Evolutionary conservation across 1,140 invertebrate genomes (phyloP).

Genomic region (Papilio glaucus): DNA sequence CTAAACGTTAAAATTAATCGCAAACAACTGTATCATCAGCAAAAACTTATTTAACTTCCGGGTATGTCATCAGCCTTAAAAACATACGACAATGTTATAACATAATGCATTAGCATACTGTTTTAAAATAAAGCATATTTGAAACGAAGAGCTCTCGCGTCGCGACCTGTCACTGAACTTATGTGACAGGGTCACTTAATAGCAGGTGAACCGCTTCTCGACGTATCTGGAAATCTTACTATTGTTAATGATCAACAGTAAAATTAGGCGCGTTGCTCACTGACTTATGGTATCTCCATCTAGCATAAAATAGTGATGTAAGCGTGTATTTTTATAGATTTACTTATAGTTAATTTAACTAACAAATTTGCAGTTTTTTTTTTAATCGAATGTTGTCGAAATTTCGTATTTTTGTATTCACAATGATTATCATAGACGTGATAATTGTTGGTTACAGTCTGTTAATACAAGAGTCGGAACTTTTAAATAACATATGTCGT

Average conservation of each 20-base stretch:
- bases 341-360: not conserved
- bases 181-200: too few relatives aligned
- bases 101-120: too few relatives aligned
- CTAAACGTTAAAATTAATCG: conserved; percentile 10
- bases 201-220: too few relatives aligned
- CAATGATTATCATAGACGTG: not conserved
- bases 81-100: not conserved
- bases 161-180: too few relatives aligned
- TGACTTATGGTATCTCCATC: too few relatives aligned
- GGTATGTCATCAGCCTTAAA: not conserved
- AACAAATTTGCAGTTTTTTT: not conserved
- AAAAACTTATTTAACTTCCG: not conserved
- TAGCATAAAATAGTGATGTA: not conserved
- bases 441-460: not conserved
- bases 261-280: too few relatives aligned
- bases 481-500: too few relatives aligned
- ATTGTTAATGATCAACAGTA: too few relatives aligned
- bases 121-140: too few relatives aligned
- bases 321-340: not conserved
- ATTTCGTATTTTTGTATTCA: conserved; percentile 1
- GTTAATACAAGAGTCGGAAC: not conserved
- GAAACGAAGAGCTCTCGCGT: too few relatives aligned
- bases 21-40: not conserved
- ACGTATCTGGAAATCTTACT: too few relatives aligned
- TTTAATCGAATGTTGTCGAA: conserved; percentile 9